phyloP scores from a whole-genome alignment of 1,140 invertebrate genomes.

The Heliothis subflexa region DNA sequence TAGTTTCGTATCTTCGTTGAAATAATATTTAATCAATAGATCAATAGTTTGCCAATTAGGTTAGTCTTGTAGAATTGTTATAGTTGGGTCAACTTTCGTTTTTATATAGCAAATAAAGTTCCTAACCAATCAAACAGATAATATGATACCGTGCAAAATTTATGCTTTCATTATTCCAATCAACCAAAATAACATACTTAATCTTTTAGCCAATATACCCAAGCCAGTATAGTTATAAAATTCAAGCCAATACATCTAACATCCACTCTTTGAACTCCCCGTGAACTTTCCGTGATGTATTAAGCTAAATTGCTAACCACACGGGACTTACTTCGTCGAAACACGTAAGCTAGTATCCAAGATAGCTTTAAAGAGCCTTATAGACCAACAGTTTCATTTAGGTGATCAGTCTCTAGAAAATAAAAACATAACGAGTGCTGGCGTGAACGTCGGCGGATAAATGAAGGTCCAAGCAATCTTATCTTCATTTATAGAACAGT shows the following conservation, averaged over 20 bases:
- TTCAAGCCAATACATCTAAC: neutral
- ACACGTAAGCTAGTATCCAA: constrained; percentile 26
- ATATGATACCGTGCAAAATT: too few species aligned
- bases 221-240: constrained; percentile 5
- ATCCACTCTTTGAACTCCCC: constrained; percentile 3
- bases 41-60: neutral
- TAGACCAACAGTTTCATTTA: constrained; percentile 47
- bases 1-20: neutral
- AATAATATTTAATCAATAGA: neutral
- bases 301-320: constrained; percentile 28
- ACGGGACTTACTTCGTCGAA: neutral
- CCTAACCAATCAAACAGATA: too few species aligned
- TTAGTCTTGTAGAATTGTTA: neutral
- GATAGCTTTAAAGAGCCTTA: constrained; percentile 26
- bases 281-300: constrained; percentile 23
- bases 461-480: constrained; percentile 75
- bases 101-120: neutral
- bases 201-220: neutral
- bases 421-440: constrained; percentile 62
- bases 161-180: too few species aligned
- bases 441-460: constrained; percentile 64
- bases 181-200: too few species aligned
- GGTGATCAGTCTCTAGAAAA: constrained; percentile 60
- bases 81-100: neutral
- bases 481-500: constrained; percentile 82